Base-by-base conservation (phyloP, 37 sponge, comb jelly and placozoan species). In the Hexactinellida sp. region DNA sequence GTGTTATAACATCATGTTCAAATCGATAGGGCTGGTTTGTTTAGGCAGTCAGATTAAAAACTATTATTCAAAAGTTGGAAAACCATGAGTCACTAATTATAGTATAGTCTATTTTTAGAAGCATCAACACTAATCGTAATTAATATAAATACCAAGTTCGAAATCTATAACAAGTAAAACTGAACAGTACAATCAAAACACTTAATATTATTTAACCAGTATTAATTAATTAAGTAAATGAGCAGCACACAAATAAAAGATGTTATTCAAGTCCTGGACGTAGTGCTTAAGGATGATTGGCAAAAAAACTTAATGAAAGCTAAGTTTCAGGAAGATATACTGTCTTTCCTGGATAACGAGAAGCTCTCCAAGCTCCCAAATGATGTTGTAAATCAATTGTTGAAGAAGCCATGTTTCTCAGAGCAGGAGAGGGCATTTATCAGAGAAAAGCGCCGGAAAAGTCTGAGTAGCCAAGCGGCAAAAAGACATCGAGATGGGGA, bases 341-440 rank as follows among this genome's bases (percentile, higher is more conserved):
- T 63, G 5, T 63, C 76, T 28, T 63, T 63, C 30, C 3, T 63
- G 54, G 85, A 83, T 83, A 55, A 85, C 38, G 83, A 38, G 37
- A 88, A 85, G 25, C 36, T 47, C 16, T 85, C 54, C 7, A 85
- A 51, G 82, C n/a, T 38, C 5, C 21, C 38, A 30, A 85, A 51
- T 47, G 41, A 63, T 25, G 21, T 63, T 63, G 76, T 63, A 7
- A 63, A 63, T 28, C 76, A 63, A 28, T n/a, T 63, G 28, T 28
- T 63, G 76, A 63, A n/a, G 30, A 10, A n/a, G 34, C 76, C 76
- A 21, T 63, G 76, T n/a, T 63, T 63, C 76, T 63, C 76, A 7
- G 76, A 63, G 34, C 76, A 7, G 21, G 19, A 63, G 76, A 63
- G 76, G 13, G 21, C 76, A n/a, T 63, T 21, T 23, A 63, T 63